Base-by-base conservation (phyloP, 1,140 invertebrate genomes). In the Papilio polytes region DNA sequence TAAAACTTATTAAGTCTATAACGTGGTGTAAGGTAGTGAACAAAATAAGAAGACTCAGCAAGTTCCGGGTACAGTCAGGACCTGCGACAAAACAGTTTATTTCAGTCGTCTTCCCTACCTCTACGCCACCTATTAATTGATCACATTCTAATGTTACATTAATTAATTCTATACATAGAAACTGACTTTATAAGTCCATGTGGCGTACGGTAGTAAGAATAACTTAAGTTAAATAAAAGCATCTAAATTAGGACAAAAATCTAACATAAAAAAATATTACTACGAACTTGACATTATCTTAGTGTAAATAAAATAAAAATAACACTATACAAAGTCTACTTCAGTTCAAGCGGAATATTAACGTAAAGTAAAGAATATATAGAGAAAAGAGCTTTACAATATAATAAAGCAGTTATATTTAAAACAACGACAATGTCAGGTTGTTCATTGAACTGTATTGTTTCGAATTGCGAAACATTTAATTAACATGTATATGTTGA, bases 361-460 rank as follows among this genome's bases (percentile, higher is more conserved):
- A 6, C 15, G 15, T 53, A 18, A 56, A 56, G 6, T 56, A 20
- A 56, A 20, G 8, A n/a, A 56, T 20, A 56, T 56, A 8, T n/a
- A n/a, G n/a, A n/a, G n/a, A n/a, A n/a, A n/a, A 8, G 53, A 44
- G 51, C 44, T 63, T 22, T 12, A 22, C 10, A 63, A 26, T 63
- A 20, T 0, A 26, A 9, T 70, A 70, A 70, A 70, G 20, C 36
- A 48, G 31, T 22, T 66, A 41, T 48, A 7, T 66, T 12, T 63
- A 59, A n/a, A 26, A 44, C 44, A 12, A 46, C 56, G 53, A 63
- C 31, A 83, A 84, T 83, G 84, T 85, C 81, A 81, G 80, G 59
- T 83, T 86, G 90, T 83, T 83, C 89, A 80, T 86, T 90, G 91
- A 93, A 89, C 91, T 83, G 77, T 59, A 91, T 93, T 92, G 91